Conservation (phyloP, 2,113 vertebrate species). For the Aix galericulata region DNA sequence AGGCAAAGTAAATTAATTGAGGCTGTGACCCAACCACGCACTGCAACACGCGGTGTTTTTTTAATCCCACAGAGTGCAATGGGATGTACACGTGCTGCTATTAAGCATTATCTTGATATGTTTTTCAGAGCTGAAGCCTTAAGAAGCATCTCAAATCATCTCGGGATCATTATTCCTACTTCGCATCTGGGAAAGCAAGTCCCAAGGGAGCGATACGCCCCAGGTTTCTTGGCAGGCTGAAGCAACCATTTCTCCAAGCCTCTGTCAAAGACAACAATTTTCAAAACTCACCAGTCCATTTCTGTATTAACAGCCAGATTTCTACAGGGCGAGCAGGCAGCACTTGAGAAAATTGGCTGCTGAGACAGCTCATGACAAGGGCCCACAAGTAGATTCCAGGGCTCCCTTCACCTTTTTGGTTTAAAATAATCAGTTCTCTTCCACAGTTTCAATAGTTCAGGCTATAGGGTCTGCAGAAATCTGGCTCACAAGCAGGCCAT, state of each 20-base stretch:
- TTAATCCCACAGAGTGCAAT: conserved; percentile 1
- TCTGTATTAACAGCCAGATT: neutral
- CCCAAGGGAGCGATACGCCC: neutral
- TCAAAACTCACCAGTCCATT: neutral
- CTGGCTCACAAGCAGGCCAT: neutral
- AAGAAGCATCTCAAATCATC: conserved; percentile 9
- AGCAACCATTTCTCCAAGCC: neutral
- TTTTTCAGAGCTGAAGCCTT: neutral
- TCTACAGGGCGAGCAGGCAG: neutral
- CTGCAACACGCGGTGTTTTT: neutral
- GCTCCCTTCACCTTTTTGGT: neutral
- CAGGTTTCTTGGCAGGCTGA: neutral
- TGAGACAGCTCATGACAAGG: neutral
- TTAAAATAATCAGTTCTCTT: neutral
- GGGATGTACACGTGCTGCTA: neutral
- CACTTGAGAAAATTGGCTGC: neutral
- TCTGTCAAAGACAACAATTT: neutral
- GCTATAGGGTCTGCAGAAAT: neutral
- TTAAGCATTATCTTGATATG: neutral
- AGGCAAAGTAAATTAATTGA: neutral
- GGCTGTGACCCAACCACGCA: neutral
- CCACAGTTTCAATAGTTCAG: neutral
- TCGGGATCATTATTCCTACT: conserved; percentile 4
- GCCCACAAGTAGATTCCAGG: neutral
- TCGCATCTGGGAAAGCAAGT: neutral